Evolutionary conservation across 2,888 invertebrate species (phyloP), one percentile per base, ranked within the genome.

Genomic region (Pollenia griseotomentosa): DNA sequence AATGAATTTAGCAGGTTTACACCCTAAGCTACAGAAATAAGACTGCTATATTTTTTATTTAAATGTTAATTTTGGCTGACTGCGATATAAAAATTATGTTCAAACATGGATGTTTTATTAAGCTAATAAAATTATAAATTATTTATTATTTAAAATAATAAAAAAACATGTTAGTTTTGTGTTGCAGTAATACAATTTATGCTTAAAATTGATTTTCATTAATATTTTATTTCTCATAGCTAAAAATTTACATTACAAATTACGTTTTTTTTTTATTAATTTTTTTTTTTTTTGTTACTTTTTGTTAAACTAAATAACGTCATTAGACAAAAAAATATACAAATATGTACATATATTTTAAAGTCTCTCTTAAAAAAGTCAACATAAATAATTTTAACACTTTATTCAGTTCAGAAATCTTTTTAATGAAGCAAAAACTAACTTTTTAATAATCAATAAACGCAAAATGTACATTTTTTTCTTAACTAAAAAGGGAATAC

Each of bases 391-490:
- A 10, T 33, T 16, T 12, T 65, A 46, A 61, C 63, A 61, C 8
- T 57, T 40, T 11, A 40, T 11, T 14, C n/a, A 19, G 9, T 42
- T 48, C 19, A 57, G 8, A 79, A 53, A 66, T 57, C 33, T 48
- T 61, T 66, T 73, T 84, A 42, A 44, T 61, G 9, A 9, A 68
- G 53, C 3, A 61, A 51, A 68, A 66, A 74, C 5, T 33, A 48
- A 46, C 12, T 74, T 14, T 23, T 57, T n/a, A 68, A 63, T 74
- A 81, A 83, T 83, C 77, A 73, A 78, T 82, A 86, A 71, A 78
- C 11, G 71, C 59, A 73, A 61, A 85, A 65, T 71, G n/a, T 83
- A 80, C 42, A 65, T 59, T 73, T 83, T 23, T 63, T 78, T n/a
- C 65, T 66, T 44, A 40, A 59, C 44, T 33, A 61, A 74, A 40